These are phyloP conservation scores for Trinorchestia longiramus DNA, from an alignment of 1,140 invertebrate species.

Conservation along the genomic window DNA sequence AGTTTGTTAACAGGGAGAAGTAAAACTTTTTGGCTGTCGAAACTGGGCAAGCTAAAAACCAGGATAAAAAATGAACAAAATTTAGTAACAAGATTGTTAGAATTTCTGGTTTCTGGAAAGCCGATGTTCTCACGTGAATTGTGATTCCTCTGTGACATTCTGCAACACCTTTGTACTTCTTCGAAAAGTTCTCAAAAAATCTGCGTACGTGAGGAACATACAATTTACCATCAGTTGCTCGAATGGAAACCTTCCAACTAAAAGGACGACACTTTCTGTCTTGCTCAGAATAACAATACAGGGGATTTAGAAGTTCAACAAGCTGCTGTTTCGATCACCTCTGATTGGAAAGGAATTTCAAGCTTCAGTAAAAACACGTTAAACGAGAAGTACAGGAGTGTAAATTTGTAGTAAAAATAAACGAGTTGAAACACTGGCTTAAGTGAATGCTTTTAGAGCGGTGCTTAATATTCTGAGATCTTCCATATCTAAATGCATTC, in stretches of 20 bases:
- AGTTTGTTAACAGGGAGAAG: not conserved
- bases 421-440: not conserved
- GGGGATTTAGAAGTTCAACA: not conserved
- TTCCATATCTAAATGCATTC: not conserved
- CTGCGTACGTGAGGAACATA: not conserved
- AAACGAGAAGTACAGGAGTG: not conserved
- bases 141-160: not conserved
- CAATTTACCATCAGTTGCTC: not conserved
- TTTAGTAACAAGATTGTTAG: not conserved
- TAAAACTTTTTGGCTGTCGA: not conserved
- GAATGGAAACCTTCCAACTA: not conserved
- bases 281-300: not conserved
- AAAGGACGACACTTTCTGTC: not conserved
- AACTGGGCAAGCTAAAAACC: not conserved
- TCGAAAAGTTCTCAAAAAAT: not conserved
- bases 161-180: not conserved
- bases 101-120: not conserved
- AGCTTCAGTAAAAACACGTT: not conserved
- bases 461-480: not conserved
- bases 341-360: not conserved
- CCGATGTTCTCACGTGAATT: not conserved
- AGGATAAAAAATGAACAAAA: not conserved
- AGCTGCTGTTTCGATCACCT: not conserved
- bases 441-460: not conserved
- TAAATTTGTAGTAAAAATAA: not conserved